Base-by-base conservation (phyloP, 2,113 vertebrate species). In the Emydura subglobosa region DNA sequence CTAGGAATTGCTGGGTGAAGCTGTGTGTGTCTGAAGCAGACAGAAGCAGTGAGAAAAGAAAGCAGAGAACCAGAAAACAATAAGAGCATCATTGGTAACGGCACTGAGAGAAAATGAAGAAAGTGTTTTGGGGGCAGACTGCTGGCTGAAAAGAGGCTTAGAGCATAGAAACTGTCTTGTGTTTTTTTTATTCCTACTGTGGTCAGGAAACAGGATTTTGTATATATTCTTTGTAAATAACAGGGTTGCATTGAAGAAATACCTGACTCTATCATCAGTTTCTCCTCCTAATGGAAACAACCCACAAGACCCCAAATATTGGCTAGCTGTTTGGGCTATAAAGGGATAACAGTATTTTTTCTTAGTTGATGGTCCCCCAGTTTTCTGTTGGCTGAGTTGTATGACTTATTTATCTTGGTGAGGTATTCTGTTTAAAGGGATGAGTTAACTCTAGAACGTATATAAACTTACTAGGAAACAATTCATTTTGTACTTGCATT, bases 371-470 rank as follows among this genome's bases (percentile, higher is more conserved):
- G 29, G 34, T 29, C 78, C 76, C 80, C 29, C 4, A 72, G 8
- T 13, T 88, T 95, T 88, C 22, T 92, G 10, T 53, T 83, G 42
- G 11, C 88, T 51, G 3, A 5, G 83, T 93, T 92, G 44, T 61
- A 68, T 13, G 42, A 92, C 84, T 90, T 92, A 84, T 25, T 91
- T 29, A 55, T 90, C 92, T 88, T 85, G 16, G 86, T 87, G 76
- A 85, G 39, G 82, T 25, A 55, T 83, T 83, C 84, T 88, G 12
- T 47, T 79, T 65, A 25, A 88, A 79, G 76, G 13, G 2, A n/a
- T 90, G 3, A 86, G 83, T 90, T 85, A 91, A 91, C 92, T 88
- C 29, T 44, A 79, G 34, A 82, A 53, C 82, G 17, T 39, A 85
- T 31, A 82, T 79, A 90, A 87, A 39, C 51, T 61, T 72, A 91